Percentiles rank a stretch among this genome's conserved stretches.
Conservation (phyloP, 53 echinoderm and acorn worm genomes). For the Stichopus horrens region DNA sequence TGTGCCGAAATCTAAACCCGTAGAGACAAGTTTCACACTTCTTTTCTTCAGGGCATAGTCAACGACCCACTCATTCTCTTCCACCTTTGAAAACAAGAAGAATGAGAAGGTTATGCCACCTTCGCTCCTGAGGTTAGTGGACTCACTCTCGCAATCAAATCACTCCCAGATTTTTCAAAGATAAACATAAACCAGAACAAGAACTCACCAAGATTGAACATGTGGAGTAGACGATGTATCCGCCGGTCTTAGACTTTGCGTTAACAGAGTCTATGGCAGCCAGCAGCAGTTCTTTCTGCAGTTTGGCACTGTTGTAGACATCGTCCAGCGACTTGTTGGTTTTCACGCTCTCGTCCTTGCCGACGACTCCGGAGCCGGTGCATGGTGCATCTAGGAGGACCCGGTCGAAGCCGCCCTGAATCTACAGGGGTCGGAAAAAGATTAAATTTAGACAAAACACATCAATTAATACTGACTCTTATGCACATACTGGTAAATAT, state of each 20-base stretch:
- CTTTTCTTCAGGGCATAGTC: constrained; percentile 93
- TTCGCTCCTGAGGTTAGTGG: no score
- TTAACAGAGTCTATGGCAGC: constrained; percentile 93
- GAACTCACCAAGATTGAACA: constrained; percentile 87
- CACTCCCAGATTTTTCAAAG: no score
- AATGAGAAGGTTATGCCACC: no score
- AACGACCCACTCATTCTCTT: constrained; percentile 95
- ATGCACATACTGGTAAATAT: no score
- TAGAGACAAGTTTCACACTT: constrained; percentile 79
- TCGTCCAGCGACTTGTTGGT: constrained; percentile 81
- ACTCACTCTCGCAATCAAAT: no score
- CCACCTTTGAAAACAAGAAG: constrained; percentile 60
- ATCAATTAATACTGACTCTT: no score
- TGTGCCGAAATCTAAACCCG: constrained; percentile 85
- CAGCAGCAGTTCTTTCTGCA: constrained; percentile 92
- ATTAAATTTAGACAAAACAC: no score
- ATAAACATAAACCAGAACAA: no score
- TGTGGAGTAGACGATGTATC: constrained; percentile 86
- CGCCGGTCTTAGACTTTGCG: constrained; percentile 81
- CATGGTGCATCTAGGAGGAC: constrained; percentile 93
- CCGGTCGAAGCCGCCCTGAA: constrained; percentile 94
- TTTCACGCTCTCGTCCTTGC: constrained; percentile 88
- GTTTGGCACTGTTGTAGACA: constrained; percentile 68
- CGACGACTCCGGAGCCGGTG: constrained; percentile 92
- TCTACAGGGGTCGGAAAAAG: constrained; percentile 38